A percentile compares a stretch with the other conserved stretches of the same genome.
Evolutionary conservation across 2,797 vertebrate species (phyloP).

Genomic region (Danio choprae): DNA sequence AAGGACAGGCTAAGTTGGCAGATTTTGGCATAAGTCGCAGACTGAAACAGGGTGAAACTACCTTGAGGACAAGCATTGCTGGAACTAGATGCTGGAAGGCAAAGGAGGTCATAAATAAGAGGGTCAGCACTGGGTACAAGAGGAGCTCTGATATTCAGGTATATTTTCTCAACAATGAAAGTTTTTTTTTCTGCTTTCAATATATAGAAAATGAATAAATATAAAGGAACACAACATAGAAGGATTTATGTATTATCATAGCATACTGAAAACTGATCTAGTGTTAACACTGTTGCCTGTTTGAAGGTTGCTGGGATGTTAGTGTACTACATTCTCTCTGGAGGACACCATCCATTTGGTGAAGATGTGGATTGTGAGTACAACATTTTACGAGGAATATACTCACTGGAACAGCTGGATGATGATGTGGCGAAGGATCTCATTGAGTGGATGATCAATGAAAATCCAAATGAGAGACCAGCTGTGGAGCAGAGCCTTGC

Average conservation of each 20-base stretch:
- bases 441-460: slow-evolving; percentile 68
- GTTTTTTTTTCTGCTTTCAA: no score
- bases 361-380: background rate
- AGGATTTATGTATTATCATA: background rate
- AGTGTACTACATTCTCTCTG: slow-evolving; percentile 71
- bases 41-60: slow-evolving; percentile 62
- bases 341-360: slow-evolving; percentile 72
- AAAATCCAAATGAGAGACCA: slow-evolving; percentile 64
- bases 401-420: slow-evolving; percentile 62
- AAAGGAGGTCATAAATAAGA: slow-evolving; percentile 62
- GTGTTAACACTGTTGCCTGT: background rate
- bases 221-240: background rate
- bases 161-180: background rate
- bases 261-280: background rate
- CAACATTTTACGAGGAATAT: slow-evolving; percentile 62
- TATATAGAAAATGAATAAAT: no score
- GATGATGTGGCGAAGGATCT: slow-evolving; percentile 70
- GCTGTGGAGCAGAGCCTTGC: slow-evolving; percentile 64
- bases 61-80: slow-evolving; percentile 55
- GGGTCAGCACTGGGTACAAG: slow-evolving; percentile 60
- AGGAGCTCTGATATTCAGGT: slow-evolving; percentile 72
- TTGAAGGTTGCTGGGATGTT: slow-evolving; percentile 76
- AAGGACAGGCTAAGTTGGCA: slow-evolving; percentile 61
- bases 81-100: slow-evolving; percentile 75
- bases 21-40: slow-evolving; percentile 75